Evolutionary conservation across 2,888 invertebrate species (phyloP), one percentile per base, ranked within the genome.

Genomic region (Lepidochrysops patricia): DNA sequence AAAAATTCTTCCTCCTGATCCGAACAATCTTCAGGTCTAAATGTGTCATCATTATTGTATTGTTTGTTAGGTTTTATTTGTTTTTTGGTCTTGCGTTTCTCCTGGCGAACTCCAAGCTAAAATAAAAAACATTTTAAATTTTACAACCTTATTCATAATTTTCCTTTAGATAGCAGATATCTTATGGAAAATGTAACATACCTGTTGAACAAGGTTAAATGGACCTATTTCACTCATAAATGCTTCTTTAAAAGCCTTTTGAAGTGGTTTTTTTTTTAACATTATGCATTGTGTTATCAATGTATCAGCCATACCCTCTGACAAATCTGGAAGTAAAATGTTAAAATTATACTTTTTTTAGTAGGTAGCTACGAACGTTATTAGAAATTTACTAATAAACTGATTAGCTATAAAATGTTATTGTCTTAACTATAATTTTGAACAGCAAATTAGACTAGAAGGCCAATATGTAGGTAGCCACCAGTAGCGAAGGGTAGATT

Each of bases 41-140:
- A 85, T 0, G 86, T 86, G 66, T 87, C 83, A 57, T 87, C 86
- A 49, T 81, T 79, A 60, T 77, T 71, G 62, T 75, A 69, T 58
- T 76, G 66, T 56, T 64, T 70, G 60, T 69, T 66, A 0, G 72
- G 70, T 1, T 69, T 69, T 37, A 65, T 50, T 1, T 68, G 70
- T 63, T 72, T 72, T 37, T 58, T 60, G 32, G 67, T 71, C 1
- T 70, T 74, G 0, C 63, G 63, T 0, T 57, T 57, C 0, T 62
- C 67, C 57, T 66, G 64, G 0, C 64, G 64, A 0, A 58, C 60
- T 3, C 72, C 72, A 15, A 78, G 63, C 80, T 80, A 62, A 3
- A 62, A 63, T n/a, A 34, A 4, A 60, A 19, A 43, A 25, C 25
- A 49, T n/a, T n/a, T n/a, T 13, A 1, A 13, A 3, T 15, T 15